phyloP scores from a whole-genome alignment of 35 echinoderm and acorn worm species.

The Heliocidaris erythrogramma region DNA sequence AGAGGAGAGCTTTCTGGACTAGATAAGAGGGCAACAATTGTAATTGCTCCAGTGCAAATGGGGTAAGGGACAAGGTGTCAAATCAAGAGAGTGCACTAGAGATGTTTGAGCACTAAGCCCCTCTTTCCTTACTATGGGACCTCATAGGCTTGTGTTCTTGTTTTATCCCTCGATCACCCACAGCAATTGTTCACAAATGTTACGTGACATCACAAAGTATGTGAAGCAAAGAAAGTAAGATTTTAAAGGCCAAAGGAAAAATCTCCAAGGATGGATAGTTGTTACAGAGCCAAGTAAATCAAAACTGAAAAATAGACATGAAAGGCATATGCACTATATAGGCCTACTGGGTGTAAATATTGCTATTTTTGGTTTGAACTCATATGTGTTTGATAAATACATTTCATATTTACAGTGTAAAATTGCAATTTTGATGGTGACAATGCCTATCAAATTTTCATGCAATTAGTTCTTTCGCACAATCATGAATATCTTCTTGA shows the following conservation, averaged over 20 bases:
- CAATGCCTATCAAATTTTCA: too few species aligned
- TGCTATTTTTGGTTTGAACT: background rate
- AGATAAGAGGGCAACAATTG: background rate
- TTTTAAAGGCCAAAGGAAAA: background rate
- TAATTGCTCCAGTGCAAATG: background rate
- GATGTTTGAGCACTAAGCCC: background rate
- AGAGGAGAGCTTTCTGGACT: background rate
- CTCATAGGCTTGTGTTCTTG: background rate
- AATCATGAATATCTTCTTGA: too few species aligned
- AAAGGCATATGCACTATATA: background rate
- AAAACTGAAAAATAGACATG: background rate
- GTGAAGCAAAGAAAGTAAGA: background rate
- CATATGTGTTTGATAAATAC: too few species aligned
- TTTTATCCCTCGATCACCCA: background rate
- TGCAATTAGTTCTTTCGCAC: too few species aligned
- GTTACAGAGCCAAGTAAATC: background rate
- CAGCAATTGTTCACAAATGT: conserved; percentile 2
- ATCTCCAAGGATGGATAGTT: background rate
- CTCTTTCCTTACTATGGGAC: background rate
- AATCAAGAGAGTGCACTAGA: background rate
- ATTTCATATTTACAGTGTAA: too few species aligned
- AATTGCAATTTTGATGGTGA: too few species aligned
- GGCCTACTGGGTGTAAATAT: background rate
- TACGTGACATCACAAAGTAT: background rate
- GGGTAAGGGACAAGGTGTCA: background rate